Conservation (phyloP, 1,140 invertebrate genomes). For the Dinothrombium tinctorium region DNA sequence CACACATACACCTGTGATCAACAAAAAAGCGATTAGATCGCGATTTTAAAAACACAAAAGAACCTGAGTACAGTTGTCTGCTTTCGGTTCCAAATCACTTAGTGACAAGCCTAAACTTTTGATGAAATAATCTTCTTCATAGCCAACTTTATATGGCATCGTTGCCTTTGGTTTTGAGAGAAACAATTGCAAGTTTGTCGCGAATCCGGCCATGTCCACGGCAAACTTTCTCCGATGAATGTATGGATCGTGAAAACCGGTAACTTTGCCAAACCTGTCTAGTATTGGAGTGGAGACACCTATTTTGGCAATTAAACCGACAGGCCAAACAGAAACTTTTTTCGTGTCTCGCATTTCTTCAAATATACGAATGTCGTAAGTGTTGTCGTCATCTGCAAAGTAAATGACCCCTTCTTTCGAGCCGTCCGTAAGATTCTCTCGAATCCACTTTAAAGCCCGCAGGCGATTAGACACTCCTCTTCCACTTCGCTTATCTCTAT, state of each 20-base stretch:
- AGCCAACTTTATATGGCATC: constrained; percentile 48
- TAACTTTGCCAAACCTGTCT: constrained; percentile 36
- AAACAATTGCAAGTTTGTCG: constrained; percentile 39
- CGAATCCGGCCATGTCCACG: constrained; percentile 79
- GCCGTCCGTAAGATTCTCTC: constrained; percentile 33
- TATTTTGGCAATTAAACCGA: constrained; percentile 48
- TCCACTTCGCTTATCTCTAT: constrained; percentile 10
- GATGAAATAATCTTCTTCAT: constrained; percentile 60
- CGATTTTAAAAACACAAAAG: background rate
- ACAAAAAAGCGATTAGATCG: background rate
- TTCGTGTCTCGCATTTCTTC: constrained; percentile 59
- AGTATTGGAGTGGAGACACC: constrained; percentile 46
- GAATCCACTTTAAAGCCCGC: constrained; percentile 57
- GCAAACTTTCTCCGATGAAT: constrained; percentile 56
- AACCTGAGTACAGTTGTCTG: constrained; percentile 30
- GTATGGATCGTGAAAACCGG: constrained; percentile 61
- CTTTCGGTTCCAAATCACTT: constrained; percentile 46
- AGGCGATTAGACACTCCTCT: constrained; percentile 81
- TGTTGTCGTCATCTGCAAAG: constrained; percentile 95
- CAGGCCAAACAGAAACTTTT: constrained; percentile 68
- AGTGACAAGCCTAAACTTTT: constrained; percentile 40
- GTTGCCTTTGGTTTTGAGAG: constrained; percentile 37
- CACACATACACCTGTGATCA: constrained; percentile 6
- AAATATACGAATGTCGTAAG: constrained; percentile 62
- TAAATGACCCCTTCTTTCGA: constrained; percentile 55